phyloP scores from a whole-genome alignment of 1,140 invertebrate species.

The Eriosoma lanigerum region DNA sequence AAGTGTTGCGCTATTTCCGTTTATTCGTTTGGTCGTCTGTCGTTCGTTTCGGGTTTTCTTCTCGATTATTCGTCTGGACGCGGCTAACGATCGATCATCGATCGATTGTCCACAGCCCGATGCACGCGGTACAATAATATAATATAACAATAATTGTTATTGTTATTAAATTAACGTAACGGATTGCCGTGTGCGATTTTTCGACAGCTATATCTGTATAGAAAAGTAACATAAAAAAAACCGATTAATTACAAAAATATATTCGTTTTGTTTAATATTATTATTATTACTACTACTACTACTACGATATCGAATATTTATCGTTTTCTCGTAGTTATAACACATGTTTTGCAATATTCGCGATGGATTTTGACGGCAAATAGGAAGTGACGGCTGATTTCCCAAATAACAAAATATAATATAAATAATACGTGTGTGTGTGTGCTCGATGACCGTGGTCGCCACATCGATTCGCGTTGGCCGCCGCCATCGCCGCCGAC shows the following conservation, averaged over 20 bases:
- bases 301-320: no score
- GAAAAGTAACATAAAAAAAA: background rate
- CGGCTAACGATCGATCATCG: conserved; percentile 21
- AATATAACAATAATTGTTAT: no score
- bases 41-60: background rate
- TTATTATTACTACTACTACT: no score
- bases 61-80: background rate
- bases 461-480: background rate
- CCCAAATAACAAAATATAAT: background rate
- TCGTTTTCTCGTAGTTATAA: no score
- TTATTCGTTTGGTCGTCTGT: background rate
- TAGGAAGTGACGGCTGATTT: conserved; percentile 3
- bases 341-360: no score
- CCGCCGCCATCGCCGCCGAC: background rate
- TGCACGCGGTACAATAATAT: no score
- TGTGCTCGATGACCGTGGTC: background rate
- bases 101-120: no score
- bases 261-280: no score
- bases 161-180: no score
- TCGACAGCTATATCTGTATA: background rate
- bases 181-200: background rate
- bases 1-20: conserved; percentile 3
- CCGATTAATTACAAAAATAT: no score
- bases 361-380: no score
- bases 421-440: no score